Evolutionary conservation across 2,113 vertebrate species (phyloP).

Genomic region (Heterotilapia buettikoferi): DNA sequence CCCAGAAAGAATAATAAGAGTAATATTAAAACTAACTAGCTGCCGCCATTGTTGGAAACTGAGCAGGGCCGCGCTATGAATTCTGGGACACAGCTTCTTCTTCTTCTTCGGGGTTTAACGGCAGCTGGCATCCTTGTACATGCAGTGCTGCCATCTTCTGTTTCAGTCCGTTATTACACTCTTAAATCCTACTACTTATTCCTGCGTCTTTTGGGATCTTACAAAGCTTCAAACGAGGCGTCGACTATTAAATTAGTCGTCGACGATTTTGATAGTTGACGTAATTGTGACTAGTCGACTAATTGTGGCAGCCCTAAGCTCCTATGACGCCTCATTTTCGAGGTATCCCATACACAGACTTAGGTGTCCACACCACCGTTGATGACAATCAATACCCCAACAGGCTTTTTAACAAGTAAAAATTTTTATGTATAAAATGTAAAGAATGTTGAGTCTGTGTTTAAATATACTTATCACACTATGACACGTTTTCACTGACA

Average conservation of each 20-base stretch:
- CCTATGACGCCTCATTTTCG: background rate
- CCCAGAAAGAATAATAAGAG: too few relatives aligned
- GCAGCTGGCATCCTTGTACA: background rate
- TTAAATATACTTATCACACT: background rate
- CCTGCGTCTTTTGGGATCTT: background rate
- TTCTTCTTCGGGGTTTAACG: background rate
- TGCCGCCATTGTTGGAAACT: too few relatives aligned
- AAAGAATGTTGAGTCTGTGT: background rate
- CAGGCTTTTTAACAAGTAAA: background rate
- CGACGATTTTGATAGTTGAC: background rate
- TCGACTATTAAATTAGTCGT: background rate
- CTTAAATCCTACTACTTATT: too few relatives aligned
- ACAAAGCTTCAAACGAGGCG: background rate
- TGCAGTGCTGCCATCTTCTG: too few relatives aligned
- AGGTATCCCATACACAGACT: background rate
- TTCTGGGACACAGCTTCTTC: too few relatives aligned
- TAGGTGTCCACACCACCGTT: background rate
- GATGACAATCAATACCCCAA: background rate
- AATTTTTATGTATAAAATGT: background rate
- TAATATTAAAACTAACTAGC: too few relatives aligned
- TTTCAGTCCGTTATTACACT: too few relatives aligned
- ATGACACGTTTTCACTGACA: background rate
- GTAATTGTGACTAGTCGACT: background rate
- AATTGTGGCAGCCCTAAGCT: background rate
- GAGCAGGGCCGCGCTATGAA: fast-evolving